These are phyloP conservation scores for Tetranychus truncatus DNA, from an alignment of 2,888 invertebrate genomes.

Conservation along the genomic window DNA sequence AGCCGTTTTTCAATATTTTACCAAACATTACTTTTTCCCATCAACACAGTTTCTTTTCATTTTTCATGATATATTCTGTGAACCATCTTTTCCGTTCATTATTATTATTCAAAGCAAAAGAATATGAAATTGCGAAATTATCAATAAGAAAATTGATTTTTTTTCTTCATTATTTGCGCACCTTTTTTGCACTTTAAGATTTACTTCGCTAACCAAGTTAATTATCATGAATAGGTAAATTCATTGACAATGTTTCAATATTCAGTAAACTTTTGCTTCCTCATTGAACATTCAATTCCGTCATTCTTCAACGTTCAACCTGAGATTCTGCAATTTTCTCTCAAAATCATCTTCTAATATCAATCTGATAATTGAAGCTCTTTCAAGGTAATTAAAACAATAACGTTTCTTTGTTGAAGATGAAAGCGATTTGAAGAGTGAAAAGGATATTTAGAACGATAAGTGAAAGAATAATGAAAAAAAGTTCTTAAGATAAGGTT, in stretches of 20 bases:
- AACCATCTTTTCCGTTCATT: too few relatives aligned
- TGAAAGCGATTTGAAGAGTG: background rate
- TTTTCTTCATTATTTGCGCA: too few relatives aligned
- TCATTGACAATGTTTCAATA: background rate
- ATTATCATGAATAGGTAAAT: background rate
- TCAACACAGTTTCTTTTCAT: slow-evolving; percentile 1
- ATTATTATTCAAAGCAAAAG: too few relatives aligned
- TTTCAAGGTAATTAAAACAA: background rate
- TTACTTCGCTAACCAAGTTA: background rate
- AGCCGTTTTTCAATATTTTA: background rate
- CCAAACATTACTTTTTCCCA: background rate
- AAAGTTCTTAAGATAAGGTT: background rate
- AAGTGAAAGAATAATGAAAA: background rate
- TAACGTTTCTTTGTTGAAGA: background rate
- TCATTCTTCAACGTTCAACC: too few relatives aligned
- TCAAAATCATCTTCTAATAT: too few relatives aligned
- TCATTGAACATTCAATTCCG: too few relatives aligned
- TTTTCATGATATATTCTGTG: too few relatives aligned
- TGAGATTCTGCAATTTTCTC: too few relatives aligned
- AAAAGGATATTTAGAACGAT: background rate
- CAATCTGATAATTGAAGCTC: background rate
- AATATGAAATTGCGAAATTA: too few relatives aligned
- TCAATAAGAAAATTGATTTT: too few relatives aligned
- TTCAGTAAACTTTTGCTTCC: too few relatives aligned
- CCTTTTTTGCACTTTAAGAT: background rate